phyloP scores from a whole-genome alignment of 2,113 vertebrate species.

The Syrmaticus mikado region DNA sequence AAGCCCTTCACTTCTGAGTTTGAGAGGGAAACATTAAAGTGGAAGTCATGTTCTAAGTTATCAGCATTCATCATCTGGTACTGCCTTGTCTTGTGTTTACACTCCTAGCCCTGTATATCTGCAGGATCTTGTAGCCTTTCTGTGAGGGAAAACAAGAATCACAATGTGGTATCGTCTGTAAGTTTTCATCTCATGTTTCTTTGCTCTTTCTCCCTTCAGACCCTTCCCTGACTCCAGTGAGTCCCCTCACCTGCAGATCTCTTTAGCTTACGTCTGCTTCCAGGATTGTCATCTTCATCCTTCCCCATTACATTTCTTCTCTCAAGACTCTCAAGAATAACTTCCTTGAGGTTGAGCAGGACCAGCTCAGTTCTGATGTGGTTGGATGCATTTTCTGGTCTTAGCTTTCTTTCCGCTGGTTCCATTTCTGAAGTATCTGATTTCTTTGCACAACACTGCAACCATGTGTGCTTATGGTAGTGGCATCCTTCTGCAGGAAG shows the following conservation, averaged over 20 bases:
- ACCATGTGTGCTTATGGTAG: rapidly evolving
- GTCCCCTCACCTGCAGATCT: neutral
- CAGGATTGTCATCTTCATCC: neutral
- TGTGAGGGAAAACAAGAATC: neutral
- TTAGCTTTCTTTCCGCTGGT: neutral
- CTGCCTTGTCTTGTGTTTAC: rapidly evolving
- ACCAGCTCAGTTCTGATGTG: neutral
- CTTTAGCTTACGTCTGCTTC: rapidly evolving
- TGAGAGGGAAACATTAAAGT: neutral
- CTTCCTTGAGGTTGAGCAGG: neutral
- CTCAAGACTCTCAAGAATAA: neutral
- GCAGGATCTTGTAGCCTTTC: neutral
- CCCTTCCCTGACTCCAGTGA: neutral
- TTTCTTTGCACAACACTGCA: neutral
- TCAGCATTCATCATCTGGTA: neutral
- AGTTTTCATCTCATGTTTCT: neutral
- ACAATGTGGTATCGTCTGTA: neutral
- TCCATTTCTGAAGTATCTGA: neutral
- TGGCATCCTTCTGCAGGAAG: neutral
- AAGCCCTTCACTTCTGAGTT: rapidly evolving
- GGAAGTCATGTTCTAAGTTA: neutral
- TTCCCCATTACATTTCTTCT: neutral
- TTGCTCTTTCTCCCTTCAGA: neutral
- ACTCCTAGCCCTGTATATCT: neutral
- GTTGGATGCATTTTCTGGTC: neutral